Evolutionary conservation across 2,113 vertebrate species (phyloP), one percentile per base, ranked within the genome.

Genomic region (Chinchilla lanigera): DNA sequence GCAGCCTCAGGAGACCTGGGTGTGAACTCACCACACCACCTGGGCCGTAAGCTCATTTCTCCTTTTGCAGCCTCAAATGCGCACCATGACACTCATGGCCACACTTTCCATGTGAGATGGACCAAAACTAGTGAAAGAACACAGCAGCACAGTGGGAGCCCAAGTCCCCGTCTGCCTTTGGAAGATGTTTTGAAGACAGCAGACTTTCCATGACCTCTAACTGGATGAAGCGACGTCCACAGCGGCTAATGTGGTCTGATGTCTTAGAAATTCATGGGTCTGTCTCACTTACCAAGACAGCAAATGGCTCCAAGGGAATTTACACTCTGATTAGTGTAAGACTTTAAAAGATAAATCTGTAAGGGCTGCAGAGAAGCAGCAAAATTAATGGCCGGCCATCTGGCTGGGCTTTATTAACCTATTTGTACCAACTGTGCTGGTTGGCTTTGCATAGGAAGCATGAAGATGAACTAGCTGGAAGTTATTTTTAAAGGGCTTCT

Each of bases 381-480:
- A 89, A 84, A 89, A 97, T 89, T 71, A 94, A 97, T 65, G 92
- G 38, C 71, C 52, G 67, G 83, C 96, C 96, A 96, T 94, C 97
- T 96, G 97, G 89, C 92, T 81, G 44, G 78, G 80, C 85, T 96
- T 96, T 96, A 97, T 96, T 92, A 97, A 97, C 95, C 94, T 87
- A 87, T 98, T 93, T 97, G 89, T 96, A 90, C 94, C 94, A 95
- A 71, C 87, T 82, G 44, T 85, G 92, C 58, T 92, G 69, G 33
- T 28, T 91, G 95, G 94, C 75, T 26, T 85, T 60, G 69, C 56
- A 81, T 7, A 60, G 35, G 47, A 61, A 1, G 28, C 73, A 94
- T 71, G 67, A 89, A 97, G 97, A 97, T 44, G 81, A 97, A 96
- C 50, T 44, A 85, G 89, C 71, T 73, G 61, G 3, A 24, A 67